Conservation (phyloP, 2,113 vertebrate species). For the Rhipidura dahli region DNA sequence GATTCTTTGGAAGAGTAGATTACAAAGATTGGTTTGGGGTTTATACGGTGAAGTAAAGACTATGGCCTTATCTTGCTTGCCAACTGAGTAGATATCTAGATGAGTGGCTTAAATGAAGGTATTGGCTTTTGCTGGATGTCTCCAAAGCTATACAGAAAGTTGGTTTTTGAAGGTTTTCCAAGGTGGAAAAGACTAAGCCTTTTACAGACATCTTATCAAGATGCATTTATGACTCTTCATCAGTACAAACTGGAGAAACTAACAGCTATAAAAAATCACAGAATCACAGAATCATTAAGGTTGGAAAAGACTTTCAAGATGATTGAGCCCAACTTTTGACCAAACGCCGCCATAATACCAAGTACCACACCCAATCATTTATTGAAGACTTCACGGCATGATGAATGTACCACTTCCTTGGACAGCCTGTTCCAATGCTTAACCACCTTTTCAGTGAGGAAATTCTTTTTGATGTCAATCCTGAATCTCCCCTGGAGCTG, state of each 20-base stretch:
- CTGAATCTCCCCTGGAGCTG: neutral
- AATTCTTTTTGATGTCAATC: neutral
- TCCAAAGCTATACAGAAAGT: neutral
- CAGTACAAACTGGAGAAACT: neutral
- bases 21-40: neutral
- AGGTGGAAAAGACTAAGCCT: neutral
- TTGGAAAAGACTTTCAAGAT: neutral
- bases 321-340: neutral
- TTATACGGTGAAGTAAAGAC: neutral
- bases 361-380: neutral
- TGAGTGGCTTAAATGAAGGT: neutral
- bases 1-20: neutral
- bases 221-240: neutral
- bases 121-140: neutral
- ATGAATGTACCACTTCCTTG: neutral
- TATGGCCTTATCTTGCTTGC: neutral
- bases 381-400: rapidly evolving
- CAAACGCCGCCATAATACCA: neutral
- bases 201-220: neutral
- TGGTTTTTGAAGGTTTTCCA: neutral
- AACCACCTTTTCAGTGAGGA: neutral
- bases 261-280: neutral
- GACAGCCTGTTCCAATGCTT: neutral
- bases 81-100: neutral
- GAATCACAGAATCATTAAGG: neutral